These are phyloP conservation scores for Tetragnatha montana DNA, from an alignment of 2,888 invertebrate species.

Conservation along the genomic window DNA sequence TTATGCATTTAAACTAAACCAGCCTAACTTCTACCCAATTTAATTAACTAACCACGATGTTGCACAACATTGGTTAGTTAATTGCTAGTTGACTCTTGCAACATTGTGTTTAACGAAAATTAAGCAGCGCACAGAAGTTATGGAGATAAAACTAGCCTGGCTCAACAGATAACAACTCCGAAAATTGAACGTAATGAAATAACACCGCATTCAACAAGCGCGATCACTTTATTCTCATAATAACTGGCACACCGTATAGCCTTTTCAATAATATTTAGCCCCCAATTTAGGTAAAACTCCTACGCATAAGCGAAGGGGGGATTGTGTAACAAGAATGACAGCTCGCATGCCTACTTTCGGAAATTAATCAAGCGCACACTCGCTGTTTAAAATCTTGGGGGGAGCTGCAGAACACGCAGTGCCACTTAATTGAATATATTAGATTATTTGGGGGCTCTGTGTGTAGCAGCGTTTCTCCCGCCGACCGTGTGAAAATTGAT, in stretches of 20 bases:
- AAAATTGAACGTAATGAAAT: too few relatives aligned
- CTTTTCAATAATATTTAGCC: not conserved
- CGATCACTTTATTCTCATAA: too few relatives aligned
- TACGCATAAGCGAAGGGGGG: not conserved
- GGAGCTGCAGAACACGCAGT: constrained; percentile 1
- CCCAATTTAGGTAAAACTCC: not conserved
- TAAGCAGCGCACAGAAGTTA: too few relatives aligned
- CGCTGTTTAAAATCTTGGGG: constrained; percentile 4
- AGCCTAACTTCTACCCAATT: too few relatives aligned
- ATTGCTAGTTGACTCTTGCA: too few relatives aligned
- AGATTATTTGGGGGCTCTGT: constrained; percentile 16
- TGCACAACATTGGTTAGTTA: too few relatives aligned
- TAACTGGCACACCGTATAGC: not conserved
- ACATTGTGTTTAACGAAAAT: too few relatives aligned
- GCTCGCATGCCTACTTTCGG: not conserved
- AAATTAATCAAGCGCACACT: not conserved
- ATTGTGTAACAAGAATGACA: not conserved
- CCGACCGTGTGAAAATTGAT: constrained; percentile 23
- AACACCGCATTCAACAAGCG: too few relatives aligned
- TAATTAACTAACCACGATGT: too few relatives aligned
- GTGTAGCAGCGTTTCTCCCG: constrained; percentile 6
- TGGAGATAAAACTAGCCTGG: too few relatives aligned
- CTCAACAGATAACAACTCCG: too few relatives aligned
- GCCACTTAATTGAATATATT: constrained; percentile 13
- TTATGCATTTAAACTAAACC: too few relatives aligned